Conservation (phyloP, 2,888 invertebrate genomes). For the Epistrophella euchroma region DNA sequence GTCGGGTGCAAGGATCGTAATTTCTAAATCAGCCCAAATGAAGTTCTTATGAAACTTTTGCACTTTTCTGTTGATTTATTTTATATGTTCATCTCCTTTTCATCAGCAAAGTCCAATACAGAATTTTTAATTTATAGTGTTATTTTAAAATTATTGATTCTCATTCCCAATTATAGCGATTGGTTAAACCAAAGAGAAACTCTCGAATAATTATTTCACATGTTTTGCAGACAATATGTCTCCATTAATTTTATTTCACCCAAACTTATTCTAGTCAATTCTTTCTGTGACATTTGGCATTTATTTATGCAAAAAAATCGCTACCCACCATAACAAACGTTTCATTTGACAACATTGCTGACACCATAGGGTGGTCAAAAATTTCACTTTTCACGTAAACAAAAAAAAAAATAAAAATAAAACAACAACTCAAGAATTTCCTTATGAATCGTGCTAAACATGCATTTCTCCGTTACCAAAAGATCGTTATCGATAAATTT, state of each 20-base stretch:
- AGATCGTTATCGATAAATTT: conserved; percentile 73
- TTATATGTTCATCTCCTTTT: too few species aligned
- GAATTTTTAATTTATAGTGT: too few species aligned
- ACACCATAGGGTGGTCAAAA: conserved; percentile 60
- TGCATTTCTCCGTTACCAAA: conserved; percentile 38
- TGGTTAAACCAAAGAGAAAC: conserved; percentile 9
- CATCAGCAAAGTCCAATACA: too few species aligned
- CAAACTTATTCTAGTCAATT: conserved; percentile 20
- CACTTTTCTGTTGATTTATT: too few species aligned
- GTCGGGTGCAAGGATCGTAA: too few species aligned
- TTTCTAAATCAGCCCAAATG: too few species aligned
- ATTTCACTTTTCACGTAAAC: conserved; percentile 61
- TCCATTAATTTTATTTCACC: conserved; percentile 14
- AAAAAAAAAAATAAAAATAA: conserved; percentile 9
- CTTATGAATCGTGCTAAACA: conserved; percentile 29
- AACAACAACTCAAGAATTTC: neutral
- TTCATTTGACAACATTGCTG: conserved; percentile 27
- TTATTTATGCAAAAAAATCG: conserved; percentile 42
- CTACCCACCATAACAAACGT: conserved; percentile 16
- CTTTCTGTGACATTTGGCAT: conserved; percentile 31
- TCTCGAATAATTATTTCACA: conserved; percentile 25
- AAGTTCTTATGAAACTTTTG: too few species aligned
- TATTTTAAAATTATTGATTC: neutral
- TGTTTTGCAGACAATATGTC: conserved; percentile 23
- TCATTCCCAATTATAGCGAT: neutral